Base-by-base conservation (phyloP, 2,888 invertebrate species). In the Neria commutata region DNA sequence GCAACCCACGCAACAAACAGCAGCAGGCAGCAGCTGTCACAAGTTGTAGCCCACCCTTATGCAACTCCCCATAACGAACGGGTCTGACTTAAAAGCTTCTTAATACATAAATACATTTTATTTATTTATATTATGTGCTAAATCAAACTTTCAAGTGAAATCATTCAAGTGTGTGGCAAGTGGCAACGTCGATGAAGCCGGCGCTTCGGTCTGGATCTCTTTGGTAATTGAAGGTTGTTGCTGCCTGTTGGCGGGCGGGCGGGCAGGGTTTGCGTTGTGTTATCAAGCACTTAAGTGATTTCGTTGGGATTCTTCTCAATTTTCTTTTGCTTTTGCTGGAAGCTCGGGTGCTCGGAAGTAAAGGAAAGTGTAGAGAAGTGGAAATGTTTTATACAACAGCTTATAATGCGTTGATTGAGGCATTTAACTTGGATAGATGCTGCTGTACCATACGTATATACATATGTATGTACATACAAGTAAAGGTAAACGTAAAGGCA, bases 121-220 rank as follows among this genome's bases (percentile, higher is more conserved):
- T 72, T 77, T 76, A 77, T 73, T 72, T 72, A 77, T 76, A 69
- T 67, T 63, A 68, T 68, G 69, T 64, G 65, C 65, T 67, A 70
- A 76, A 74, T 78, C 70, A 74, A 72, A 67, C 70, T 70, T 69
- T 68, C 66, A 68, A 70, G 70, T 68, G 65, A 65, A 68, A 67
- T 71, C 67, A 67, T 63, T 70, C 62, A 65, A 66, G 62, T 69
- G 68, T 60, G 60, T 51, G 67, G 64, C 65, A 64, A 65, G 65
- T 66, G 61, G 61, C 46, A 47, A 56, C 54, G 37, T 62, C 24
- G 40, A 29, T 54, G 34, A 29, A 2, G 19, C 2, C 25, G 11
- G 26, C 23, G 17, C 17, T 42, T 6, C 42, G 17, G 42, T 19
- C 14, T 4, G 4, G 6, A 4, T 37, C n/a, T 8, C 4, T 10